A percentile compares a stretch with the other conserved stretches of the same genome.
These are phyloP conservation scores for Brachypodius melanocephalos DNA, from an alignment of 2,113 vertebrate genomes.

Conservation along the genomic window DNA sequence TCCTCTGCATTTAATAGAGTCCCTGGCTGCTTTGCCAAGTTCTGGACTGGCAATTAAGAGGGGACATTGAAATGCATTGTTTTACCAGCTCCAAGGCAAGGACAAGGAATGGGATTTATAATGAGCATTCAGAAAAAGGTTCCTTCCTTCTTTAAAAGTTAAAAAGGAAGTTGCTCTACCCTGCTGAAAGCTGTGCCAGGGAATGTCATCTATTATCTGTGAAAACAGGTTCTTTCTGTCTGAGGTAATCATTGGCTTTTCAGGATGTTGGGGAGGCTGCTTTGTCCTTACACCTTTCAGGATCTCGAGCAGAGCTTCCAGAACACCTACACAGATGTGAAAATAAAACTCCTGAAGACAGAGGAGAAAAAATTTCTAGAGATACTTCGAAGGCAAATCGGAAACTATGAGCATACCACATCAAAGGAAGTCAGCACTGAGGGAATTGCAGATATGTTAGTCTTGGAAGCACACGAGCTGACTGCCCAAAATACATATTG, in stretches of 20 bases:
- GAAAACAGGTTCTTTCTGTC: background rate
- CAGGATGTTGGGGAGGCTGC: background rate
- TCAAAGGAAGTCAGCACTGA: background rate
- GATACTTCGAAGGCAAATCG: background rate
- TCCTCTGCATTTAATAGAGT: background rate
- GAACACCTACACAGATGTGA: background rate
- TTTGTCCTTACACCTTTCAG: background rate
- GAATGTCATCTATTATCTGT: background rate
- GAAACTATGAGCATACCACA: background rate
- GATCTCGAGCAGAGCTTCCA: background rate
- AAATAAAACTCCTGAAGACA: background rate
- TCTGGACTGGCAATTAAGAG: background rate
- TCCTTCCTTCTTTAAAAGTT: background rate
- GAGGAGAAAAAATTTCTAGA: background rate
- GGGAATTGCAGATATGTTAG: background rate
- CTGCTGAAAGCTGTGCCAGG: background rate
- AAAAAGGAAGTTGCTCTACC: background rate
- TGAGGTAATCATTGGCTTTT: background rate
- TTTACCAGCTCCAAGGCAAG: conserved; percentile 4
- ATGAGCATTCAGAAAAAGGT: background rate
- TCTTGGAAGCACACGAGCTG: background rate
- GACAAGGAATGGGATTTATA: background rate
- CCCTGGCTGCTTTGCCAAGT: background rate
- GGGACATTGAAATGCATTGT: background rate
- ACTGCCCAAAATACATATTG: background rate